These are phyloP conservation scores for Hyperopisus bebe DNA, from an alignment of 2,113 vertebrate species.

Conservation along the genomic window DNA sequence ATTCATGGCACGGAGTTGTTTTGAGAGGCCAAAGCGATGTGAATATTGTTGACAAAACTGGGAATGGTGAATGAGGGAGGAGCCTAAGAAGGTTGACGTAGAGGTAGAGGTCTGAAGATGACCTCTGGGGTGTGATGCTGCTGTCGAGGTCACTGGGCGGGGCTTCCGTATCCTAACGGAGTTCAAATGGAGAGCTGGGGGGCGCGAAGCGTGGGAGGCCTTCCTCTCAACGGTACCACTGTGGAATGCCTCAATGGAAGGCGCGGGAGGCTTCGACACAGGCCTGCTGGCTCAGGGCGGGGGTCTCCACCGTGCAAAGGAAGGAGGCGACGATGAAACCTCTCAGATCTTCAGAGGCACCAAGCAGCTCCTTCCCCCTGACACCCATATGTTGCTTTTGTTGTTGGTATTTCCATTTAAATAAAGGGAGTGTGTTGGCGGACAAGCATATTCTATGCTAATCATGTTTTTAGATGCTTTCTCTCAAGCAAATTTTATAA, in stretches of 20 bases:
- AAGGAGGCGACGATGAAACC: neutral
- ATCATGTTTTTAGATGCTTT: neutral
- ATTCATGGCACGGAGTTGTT: neutral
- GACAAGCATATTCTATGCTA: neutral
- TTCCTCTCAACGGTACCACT: neutral
- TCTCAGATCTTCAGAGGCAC: slow-evolving; percentile 2
- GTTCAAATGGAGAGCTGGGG: neutral
- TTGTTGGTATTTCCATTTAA: neutral
- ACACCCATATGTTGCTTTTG: neutral
- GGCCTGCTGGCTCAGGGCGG: neutral
- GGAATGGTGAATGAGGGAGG: neutral
- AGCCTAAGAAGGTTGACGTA: neutral
- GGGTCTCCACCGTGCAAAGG: neutral
- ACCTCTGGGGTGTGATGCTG: neutral
- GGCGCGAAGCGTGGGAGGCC: neutral
- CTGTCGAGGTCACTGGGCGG: neutral
- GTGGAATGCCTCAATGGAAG: neutral
- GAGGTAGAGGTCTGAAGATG: neutral
- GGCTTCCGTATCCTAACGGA: neutral
- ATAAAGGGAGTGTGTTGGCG: neutral
- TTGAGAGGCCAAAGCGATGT: neutral
- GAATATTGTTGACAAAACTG: neutral
- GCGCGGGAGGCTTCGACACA: slow-evolving; percentile 4
- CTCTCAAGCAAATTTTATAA: neutral
- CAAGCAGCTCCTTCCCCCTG: neutral